A percentile compares a stretch with the other conserved stretches of the same genome.
These are phyloP conservation scores for Lophura nycthemera DNA, from an alignment of 2,113 vertebrate species.

Conservation along the genomic window DNA sequence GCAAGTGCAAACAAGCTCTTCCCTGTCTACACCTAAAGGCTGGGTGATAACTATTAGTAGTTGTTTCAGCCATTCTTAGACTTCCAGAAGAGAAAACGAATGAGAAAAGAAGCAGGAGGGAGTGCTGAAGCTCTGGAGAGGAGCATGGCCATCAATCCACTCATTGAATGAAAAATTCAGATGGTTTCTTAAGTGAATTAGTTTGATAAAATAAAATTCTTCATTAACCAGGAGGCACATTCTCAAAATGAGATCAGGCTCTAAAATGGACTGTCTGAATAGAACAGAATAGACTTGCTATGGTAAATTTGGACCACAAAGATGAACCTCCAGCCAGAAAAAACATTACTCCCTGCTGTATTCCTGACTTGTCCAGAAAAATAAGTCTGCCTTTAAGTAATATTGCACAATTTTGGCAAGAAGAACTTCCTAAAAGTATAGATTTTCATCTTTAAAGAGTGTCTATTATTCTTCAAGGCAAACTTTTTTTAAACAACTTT, in stretches of 20 bases:
- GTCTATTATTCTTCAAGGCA: neutral
- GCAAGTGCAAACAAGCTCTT: slow-evolving; percentile 1
- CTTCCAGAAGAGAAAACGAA: neutral
- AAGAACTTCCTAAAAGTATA: neutral
- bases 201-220: neutral
- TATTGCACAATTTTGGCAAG: slow-evolving; percentile 8
- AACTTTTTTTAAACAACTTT: neutral
- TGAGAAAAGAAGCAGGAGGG: neutral
- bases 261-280: neutral
- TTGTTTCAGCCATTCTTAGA: neutral
- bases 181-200: neutral
- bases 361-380: neutral
- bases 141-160: neutral
- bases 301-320: neutral
- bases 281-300: neutral
- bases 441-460: neutral
- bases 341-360: slow-evolving; percentile 15
- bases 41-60: neutral
- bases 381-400: neutral
- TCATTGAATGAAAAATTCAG: neutral
- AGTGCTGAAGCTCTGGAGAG: neutral
- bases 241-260: neutral
- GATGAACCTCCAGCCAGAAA: neutral
- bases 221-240: accelerated
- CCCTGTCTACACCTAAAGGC: neutral